Evolutionary conservation across 2,888 invertebrate species (phyloP).

Genomic region (Theodoxus fluviatilis): DNA sequence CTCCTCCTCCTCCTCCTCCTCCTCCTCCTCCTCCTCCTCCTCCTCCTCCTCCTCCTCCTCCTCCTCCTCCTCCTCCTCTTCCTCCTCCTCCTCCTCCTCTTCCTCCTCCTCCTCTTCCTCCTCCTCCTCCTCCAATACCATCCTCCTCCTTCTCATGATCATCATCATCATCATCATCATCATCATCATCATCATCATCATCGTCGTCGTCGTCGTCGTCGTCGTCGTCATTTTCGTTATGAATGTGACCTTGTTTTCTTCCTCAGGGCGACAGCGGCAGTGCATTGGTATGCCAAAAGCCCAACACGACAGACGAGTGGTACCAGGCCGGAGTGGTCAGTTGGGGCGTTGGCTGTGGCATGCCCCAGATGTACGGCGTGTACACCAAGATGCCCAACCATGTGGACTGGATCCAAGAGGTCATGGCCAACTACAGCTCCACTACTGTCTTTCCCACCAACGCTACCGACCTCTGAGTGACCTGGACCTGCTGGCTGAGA

Average conservation of each 20-base stretch:
- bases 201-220: conserved; percentile 4
- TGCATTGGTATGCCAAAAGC: conserved; percentile 27
- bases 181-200: not conserved
- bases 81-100: not conserved
- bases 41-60: not conserved
- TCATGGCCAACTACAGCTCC: conserved; percentile 39
- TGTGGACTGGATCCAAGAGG: conserved; percentile 47
- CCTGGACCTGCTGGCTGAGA: no score
- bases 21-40: not conserved
- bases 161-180: conserved; percentile 13
- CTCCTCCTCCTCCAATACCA: not conserved
- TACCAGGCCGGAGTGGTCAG: conserved; percentile 56
- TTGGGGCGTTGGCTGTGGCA: conserved; percentile 63
- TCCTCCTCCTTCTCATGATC: not conserved
- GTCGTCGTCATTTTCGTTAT: not conserved
- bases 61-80: not conserved
- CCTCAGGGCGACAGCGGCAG: not conserved
- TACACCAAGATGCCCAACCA: conserved; percentile 60
- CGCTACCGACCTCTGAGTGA: no score
- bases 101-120: not conserved
- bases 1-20: not conserved
- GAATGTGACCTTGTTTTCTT: not conserved
- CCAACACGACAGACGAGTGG: conserved; percentile 45
- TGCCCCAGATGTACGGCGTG: conserved; percentile 59
- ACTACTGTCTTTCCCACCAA: no score